Conservation (phyloP, 2,888 invertebrate species). For the Conops quadrifasciatus region DNA sequence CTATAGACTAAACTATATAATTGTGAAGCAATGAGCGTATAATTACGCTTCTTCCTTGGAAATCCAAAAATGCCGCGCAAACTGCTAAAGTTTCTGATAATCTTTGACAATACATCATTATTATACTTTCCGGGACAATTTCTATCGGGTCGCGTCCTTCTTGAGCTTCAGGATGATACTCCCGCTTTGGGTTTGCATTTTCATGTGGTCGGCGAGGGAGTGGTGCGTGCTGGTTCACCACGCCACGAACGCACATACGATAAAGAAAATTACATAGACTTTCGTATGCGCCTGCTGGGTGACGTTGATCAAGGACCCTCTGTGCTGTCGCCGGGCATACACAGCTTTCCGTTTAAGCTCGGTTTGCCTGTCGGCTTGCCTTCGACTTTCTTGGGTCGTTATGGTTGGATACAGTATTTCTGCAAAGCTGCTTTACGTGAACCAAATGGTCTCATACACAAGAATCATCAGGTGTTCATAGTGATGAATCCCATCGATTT, state of each 20-base stretch:
- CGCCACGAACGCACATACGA: constrained; percentile 87
- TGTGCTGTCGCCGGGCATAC: constrained; percentile 88
- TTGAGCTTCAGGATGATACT: constrained; percentile 93
- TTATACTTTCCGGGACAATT: constrained; percentile 95
- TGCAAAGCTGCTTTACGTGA: constrained; percentile 90
- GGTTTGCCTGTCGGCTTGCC: constrained; percentile 89
- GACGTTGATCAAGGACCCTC: constrained; percentile 86
- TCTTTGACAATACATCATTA: constrained; percentile 92
- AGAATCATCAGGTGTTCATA: constrained; percentile 96
- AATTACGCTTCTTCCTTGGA: too few relatives aligned
- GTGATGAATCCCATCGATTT: constrained; percentile 96
- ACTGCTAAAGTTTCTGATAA: constrained; percentile 89
- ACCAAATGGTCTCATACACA: constrained; percentile 85
- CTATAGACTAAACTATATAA: too few relatives aligned
- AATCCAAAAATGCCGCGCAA: constrained; percentile 84
- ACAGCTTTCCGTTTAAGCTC: constrained; percentile 93
- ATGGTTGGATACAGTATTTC: constrained; percentile 95
- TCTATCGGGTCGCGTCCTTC: constrained; percentile 87
- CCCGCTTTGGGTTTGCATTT: constrained; percentile 91
- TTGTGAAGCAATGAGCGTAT: background rate
- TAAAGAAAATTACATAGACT: constrained; percentile 94
- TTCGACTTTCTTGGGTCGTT: constrained; percentile 91
- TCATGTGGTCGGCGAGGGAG: constrained; percentile 93
- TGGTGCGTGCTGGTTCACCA: constrained; percentile 84
- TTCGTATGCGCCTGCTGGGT: constrained; percentile 89